Conservation (phyloP, 2,113 vertebrate genomes). For the Sylvia atricapilla region DNA sequence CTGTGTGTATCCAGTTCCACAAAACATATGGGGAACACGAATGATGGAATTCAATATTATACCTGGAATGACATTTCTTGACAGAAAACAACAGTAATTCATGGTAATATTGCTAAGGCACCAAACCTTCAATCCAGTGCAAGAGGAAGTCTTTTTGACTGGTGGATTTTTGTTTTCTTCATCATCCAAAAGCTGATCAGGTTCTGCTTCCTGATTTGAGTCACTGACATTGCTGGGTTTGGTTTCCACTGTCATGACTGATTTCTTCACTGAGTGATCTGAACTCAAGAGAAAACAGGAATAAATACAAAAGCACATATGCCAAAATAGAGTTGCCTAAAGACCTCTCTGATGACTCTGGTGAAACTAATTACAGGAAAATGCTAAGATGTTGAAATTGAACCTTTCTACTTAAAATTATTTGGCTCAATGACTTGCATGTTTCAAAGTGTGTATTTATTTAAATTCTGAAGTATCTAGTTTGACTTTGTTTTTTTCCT, state of each 20-base stretch:
- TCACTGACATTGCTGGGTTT: not conserved
- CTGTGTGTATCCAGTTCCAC: not conserved
- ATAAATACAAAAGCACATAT: not conserved
- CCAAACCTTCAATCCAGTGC: slow-evolving; percentile 68
- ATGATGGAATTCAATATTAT: not conserved
- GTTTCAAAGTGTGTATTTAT: not conserved
- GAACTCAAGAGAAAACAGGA: not conserved
- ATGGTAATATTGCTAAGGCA: not conserved
- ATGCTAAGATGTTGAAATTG: not conserved
- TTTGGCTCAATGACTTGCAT: not conserved
- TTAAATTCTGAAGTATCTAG: not conserved
- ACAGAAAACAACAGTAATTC: not conserved
- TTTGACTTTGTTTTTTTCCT: not conserved
- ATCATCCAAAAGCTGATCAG: not conserved
- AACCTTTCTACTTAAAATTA: not conserved
- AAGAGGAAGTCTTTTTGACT: not conserved
- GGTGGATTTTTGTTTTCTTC: not conserved
- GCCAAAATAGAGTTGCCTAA: not conserved
- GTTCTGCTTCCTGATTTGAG: slow-evolving; percentile 2
- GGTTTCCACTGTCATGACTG: not conserved
- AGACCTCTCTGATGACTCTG: not conserved
- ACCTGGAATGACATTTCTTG: not conserved
- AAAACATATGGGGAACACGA: not conserved
- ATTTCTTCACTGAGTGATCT: slow-evolving; percentile 1
- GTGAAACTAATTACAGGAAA: not conserved